Conservation (phyloP, 2,113 vertebrate genomes). For the Electrona antarctica region DNA sequence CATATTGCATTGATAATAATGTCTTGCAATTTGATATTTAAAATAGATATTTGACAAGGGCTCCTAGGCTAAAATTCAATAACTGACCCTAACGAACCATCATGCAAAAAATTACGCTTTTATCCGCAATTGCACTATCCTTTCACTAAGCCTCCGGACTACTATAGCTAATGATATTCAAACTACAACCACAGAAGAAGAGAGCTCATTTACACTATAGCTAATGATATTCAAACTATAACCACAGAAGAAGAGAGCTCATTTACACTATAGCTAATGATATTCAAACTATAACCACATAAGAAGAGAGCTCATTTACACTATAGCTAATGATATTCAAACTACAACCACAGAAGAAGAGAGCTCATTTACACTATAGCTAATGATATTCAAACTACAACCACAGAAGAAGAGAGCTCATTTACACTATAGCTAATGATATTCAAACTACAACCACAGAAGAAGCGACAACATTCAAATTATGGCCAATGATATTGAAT, state of each 20-base stretch:
- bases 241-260: conserved; percentile 48
- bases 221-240: conserved; percentile 78
- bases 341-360: conserved; percentile 72
- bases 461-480: not conserved
- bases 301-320: not conserved
- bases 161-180: conserved; percentile 55
- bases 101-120: too few species aligned
- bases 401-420: not conserved
- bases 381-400: conserved; percentile 20
- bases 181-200: conserved; percentile 76
- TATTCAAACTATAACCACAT: not conserved
- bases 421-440: conserved; percentile 28
- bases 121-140: too few species aligned
- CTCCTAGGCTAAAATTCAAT: too few species aligned
- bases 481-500: not conserved
- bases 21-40: too few species aligned
- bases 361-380: conserved; percentile 8
- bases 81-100: too few species aligned
- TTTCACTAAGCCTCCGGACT: too few species aligned
- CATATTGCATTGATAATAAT: too few species aligned
- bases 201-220: conserved; percentile 12
- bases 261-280: conserved; percentile 32
- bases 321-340: too few species aligned
- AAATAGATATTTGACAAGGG: too few species aligned
- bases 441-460: not conserved